phyloP scores from a whole-genome alignment of 1,140 invertebrate species.

The Venturia canescens region DNA sequence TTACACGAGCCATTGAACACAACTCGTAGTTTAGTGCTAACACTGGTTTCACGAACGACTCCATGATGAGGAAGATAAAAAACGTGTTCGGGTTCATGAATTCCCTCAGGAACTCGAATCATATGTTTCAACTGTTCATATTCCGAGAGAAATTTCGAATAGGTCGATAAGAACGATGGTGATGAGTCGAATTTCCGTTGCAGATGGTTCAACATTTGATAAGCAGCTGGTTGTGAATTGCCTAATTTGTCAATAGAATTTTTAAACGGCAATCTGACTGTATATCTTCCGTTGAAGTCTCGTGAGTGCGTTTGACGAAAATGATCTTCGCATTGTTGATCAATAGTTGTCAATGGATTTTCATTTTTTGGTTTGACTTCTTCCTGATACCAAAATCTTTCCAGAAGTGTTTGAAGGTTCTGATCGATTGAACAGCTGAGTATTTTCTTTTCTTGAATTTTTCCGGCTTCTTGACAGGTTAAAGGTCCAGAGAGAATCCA shows the following conservation, averaged over 20 bases:
- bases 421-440: not conserved
- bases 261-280: conserved; percentile 55
- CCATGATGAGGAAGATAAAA: not conserved
- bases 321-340: conserved; percentile 37
- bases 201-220: not conserved
- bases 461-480: not conserved
- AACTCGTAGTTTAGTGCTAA: not conserved
- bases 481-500: conserved; percentile 30
- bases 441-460: not conserved
- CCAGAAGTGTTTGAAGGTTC: not conserved
- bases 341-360: not conserved
- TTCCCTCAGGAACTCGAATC: not conserved
- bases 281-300: conserved; percentile 49
- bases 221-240: not conserved
- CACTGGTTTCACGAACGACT: not conserved
- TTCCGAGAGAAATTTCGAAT: not conserved
- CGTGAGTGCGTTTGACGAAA: conserved; percentile 47
- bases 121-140: not conserved
- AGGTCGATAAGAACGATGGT: not conserved
- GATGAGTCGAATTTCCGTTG: not conserved
- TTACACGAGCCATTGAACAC: not conserved
- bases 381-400: conserved; percentile 36
- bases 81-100: not conserved
- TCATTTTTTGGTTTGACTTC: not conserved
- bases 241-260: not conserved